Evolutionary conservation across 1,140 invertebrate genomes (phyloP), one percentile per base, ranked within the genome.

Genomic region (Camponotus pennsylvanicus): DNA sequence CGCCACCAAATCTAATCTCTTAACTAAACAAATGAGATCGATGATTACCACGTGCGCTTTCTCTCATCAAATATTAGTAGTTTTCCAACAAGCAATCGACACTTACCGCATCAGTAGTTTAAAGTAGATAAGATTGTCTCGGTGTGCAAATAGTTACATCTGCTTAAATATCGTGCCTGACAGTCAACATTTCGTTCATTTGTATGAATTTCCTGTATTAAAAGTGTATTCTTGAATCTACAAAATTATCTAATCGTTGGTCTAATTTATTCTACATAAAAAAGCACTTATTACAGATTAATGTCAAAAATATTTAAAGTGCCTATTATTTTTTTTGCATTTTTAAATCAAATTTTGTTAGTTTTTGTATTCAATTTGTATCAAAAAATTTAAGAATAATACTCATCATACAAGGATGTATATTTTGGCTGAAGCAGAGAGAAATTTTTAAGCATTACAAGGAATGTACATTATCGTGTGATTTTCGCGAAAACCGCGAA

Each of bases 41-140:
- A 57, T 45, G 64, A 91, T 89, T 82, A 85, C 85, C 75, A 7
- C 52, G 21, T 18, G 37, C 40, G n/a, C 70, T 90, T 90, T 90
- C 84, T 49, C 69, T 45, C n/a, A 37, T 42, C 70, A 13, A n/a
- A 11, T 52, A 49, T 88, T 84, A 88, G 82, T 90, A 90, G 73
- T 88, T 90, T 90, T 90, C 89, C 76, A 90, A 57, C 11, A 21
- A 82, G 55, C 2, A 32, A 9, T 69, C 61, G 18, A n/a, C 55
- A 37, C 18, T 75, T 73, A 69, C 59, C 13, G 27, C 27, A 70
- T 8, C 40, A 2, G 13, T n/a, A 40, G 37, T n/a, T 82, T 57
- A 45, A 82, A 73, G 37, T 73, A 82, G 67, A 82, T 82, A 83
- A 75, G 40, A 13, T 55, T 21, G 55, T 45, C 67, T 73, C 6